phyloP scores from a whole-genome alignment of 2,888 invertebrate species.

The Noctua janthina region DNA sequence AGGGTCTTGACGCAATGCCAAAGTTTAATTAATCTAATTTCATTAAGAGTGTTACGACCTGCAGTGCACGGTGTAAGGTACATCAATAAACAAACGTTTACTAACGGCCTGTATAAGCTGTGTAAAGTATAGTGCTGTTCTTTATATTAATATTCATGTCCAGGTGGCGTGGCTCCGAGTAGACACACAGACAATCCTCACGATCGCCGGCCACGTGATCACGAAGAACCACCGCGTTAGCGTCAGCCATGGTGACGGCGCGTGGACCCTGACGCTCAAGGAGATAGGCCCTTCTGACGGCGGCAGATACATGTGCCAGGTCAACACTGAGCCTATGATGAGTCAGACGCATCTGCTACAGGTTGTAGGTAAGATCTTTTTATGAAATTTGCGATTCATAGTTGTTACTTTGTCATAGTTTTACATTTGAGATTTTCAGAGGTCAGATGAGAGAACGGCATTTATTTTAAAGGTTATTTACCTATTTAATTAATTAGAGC shows the following conservation, averaged over 20 bases:
- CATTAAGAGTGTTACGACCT: no score
- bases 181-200: conserved; percentile 97
- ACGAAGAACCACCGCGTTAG: conserved; percentile 97
- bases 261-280: conserved; percentile 95
- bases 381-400: neutral
- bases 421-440: neutral
- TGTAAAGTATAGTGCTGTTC: neutral
- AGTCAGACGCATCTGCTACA: conserved; percentile 86
- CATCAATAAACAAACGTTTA: neutral
- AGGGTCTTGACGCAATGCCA: no score
- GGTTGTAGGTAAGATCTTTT: conserved; percentile 82
- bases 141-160: neutral
- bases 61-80: neutral
- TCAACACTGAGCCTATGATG: conserved; percentile 89
- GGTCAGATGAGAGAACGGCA: neutral
- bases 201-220: conserved; percentile 96
- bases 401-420: neutral
- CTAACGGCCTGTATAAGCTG: neutral
- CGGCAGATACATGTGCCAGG: conserved; percentile 95
- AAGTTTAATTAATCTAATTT: neutral
- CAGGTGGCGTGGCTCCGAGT: conserved; percentile 97
- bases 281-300: conserved; percentile 95
- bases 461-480: neutral
- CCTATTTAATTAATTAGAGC: neutral
- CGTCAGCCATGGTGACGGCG: conserved; percentile 94